Base-by-base conservation (phyloP, 2,797 vertebrate species). In the Myotis pilosus region DNA sequence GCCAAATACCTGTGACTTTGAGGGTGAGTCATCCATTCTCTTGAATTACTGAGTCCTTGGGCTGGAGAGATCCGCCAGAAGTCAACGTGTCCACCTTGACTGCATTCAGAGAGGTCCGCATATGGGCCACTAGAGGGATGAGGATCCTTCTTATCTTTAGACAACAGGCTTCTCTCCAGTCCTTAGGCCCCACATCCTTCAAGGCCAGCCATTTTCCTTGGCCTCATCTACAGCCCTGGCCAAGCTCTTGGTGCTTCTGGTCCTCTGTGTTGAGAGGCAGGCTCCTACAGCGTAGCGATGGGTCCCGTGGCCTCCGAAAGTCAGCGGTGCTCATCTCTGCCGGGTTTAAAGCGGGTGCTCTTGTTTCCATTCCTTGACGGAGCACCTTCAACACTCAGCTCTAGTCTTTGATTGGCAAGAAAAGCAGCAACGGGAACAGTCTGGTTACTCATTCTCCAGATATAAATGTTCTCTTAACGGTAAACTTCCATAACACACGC, bases 381-480 rank as follows among this genome's bases (percentile, higher is more conserved):
- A 85, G 41, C 28, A 28, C 44, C 30, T 41, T 76, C 15, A 49
- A 49, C 47, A 33, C 84, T 44, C 36, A 89, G 36, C 47, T 16
- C 23, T 55, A 55, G 66, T 47, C 91, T 93, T 86, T 71, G 22
- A 86, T 94, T 80, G 72, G 60, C 33, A 25, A 92, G 44, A 64
- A 87, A 36, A 87, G 36, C 64, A 22, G 33, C 22, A 74, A 87
- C 55, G 33, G 85, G 80, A 44, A 81, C 41, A 60, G 20, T 28
- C 78, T 82, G 60, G 72, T 75, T 87, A 53, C 78, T 87, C 30
- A 76, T 93, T 87, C 92, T 85, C 68, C 13, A 87, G 80, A 80
- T 78, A 74, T 62, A 71, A 64, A 91, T 89, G 68, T 87, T 90
- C 89, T 91, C 74, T 55, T 55, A n/a, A 49, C 3, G 2, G 28